A percentile compares a stretch with the other conserved stretches of the same genome.
Conservation (phyloP, 2,797 vertebrate genomes). For the Forpus xanthops region DNA sequence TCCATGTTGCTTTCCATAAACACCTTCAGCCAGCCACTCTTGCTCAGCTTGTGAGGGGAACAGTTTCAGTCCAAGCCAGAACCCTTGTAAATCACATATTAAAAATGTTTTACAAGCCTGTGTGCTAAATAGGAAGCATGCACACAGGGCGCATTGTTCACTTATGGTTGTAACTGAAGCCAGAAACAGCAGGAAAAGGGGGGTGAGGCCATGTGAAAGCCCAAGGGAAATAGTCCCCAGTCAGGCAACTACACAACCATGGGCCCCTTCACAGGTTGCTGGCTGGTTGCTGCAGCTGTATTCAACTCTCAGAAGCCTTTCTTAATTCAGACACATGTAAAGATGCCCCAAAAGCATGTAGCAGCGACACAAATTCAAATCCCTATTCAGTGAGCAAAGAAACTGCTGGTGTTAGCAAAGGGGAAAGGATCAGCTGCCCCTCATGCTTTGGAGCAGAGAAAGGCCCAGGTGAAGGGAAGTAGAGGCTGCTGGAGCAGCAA, state of each 20-base stretch:
- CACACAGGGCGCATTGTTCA: slow-evolving; percentile 28
- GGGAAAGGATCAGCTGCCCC: too few relatives aligned
- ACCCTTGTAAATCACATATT: not conserved
- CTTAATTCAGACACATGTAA: not conserved
- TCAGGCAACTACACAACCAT: not conserved
- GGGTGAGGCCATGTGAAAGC: not conserved
- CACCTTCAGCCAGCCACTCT: not conserved
- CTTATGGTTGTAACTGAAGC: not conserved
- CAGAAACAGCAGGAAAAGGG: slow-evolving; percentile 14
- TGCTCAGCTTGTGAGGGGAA: not conserved
- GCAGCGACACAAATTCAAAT: not conserved
- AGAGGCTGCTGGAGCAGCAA: not conserved
- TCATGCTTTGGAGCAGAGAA: not conserved
- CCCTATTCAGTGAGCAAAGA: not conserved
- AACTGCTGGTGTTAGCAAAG: not conserved
- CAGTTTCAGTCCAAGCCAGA: not conserved
- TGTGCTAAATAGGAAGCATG: not conserved
- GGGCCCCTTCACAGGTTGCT: not conserved
- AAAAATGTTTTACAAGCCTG: not conserved
- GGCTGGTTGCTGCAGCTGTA: not conserved
- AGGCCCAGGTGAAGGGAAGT: not conserved
- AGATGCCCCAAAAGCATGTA: not conserved
- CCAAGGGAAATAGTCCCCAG: not conserved
- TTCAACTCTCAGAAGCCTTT: not conserved
- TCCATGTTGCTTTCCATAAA: not conserved